A percentile compares a stretch with the other conserved stretches of the same genome.
Conservation (phyloP, 1,140 invertebrate genomes). For the Babylonia areolata region DNA sequence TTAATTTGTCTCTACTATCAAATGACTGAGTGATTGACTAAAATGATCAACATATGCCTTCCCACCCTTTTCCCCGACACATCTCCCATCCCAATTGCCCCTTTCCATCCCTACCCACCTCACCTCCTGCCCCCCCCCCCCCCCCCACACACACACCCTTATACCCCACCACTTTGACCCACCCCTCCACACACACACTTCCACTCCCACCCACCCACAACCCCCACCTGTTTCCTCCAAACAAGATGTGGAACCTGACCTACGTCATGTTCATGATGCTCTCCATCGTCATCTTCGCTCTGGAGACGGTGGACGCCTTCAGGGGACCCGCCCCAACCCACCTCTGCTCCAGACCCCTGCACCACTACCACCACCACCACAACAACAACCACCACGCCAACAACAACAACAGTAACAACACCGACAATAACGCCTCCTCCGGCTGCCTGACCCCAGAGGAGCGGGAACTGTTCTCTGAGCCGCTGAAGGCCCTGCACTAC, state of each 20-base stretch:
- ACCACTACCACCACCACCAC: no score
- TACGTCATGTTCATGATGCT: conserved; percentile 42
- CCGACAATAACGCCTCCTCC: not conserved
- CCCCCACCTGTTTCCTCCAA: not conserved
- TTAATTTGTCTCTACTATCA: no score
- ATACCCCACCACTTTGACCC: no score
- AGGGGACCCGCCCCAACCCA: conserved; percentile 9
- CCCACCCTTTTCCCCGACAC: not conserved
- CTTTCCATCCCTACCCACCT: not conserved
- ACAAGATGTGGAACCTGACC: conserved; percentile 45
- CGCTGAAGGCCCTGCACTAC: conserved; percentile 25
- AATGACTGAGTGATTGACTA: no score
- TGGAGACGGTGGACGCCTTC: conserved; percentile 36
- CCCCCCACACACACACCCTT: not conserved
- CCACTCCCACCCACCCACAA: no score
- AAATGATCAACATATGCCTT: no score
- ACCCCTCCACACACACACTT: no score
- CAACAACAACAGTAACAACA: no score
- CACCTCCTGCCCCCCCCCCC: not conserved
- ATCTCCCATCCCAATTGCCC: not conserved
- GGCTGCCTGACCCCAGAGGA: not conserved
- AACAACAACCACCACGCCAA: no score
- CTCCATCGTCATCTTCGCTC: conserved; percentile 41
- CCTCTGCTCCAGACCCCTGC: not conserved
- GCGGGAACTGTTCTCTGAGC: conserved; percentile 28